Evolutionary conservation across 2,113 vertebrate species (phyloP).

Genomic region (Ctenomys sociabilis): DNA sequence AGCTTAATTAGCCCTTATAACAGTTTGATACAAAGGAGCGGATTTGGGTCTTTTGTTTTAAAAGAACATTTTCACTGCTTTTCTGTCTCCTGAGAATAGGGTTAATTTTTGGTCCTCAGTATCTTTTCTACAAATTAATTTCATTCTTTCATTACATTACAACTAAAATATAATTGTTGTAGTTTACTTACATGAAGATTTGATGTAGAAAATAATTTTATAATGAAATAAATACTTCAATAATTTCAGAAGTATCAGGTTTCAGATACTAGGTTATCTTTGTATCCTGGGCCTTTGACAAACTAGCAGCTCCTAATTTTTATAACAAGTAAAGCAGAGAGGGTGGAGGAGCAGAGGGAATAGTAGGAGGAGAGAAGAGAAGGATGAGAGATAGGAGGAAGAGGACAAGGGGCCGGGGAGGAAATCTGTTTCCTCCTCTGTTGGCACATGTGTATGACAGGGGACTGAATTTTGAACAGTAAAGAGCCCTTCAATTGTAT

Average conservation of each 20-base stretch:
- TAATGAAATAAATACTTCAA: background rate
- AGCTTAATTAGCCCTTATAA: background rate
- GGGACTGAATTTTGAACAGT: background rate
- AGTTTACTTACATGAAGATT: background rate
- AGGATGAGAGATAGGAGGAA: background rate
- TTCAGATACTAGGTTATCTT: background rate
- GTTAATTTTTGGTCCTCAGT: background rate
- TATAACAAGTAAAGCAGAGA: background rate
- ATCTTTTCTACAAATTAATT: slow-evolving; percentile 20
- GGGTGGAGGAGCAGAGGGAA: background rate
- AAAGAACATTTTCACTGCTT: background rate
- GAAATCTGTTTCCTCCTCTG: background rate
- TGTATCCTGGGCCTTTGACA: background rate
- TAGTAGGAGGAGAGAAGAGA: background rate
- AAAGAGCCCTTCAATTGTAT: background rate
- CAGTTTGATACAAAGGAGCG: background rate
- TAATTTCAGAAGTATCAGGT: background rate
- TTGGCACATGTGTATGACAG: background rate
- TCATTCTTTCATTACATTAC: background rate
- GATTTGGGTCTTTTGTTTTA: background rate
- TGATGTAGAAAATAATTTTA: background rate
- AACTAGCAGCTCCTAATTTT: background rate
- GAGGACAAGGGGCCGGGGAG: background rate
- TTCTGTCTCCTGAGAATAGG: background rate
- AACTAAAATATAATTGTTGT: background rate